phyloP scores from a whole-genome alignment of 2,113 vertebrate genomes.

The Perca flavescens region DNA sequence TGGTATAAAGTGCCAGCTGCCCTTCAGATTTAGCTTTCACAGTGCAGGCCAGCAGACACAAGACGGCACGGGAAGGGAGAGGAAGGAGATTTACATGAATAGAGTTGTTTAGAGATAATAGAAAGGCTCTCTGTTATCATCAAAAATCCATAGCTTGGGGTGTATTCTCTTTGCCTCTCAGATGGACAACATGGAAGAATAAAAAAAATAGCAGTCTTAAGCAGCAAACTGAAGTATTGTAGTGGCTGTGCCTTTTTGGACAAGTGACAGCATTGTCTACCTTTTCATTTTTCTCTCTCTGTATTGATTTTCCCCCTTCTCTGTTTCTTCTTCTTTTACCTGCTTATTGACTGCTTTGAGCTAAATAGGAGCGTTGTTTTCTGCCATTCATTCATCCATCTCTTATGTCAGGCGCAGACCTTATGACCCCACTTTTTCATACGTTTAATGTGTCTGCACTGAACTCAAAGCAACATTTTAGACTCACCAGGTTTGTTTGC shows the following conservation, averaged over 20 bases:
- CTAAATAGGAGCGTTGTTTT: conserved; percentile 7
- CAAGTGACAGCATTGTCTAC: conserved; percentile 1
- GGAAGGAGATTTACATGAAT: conserved; percentile 68
- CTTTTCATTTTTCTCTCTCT: conserved; percentile 6
- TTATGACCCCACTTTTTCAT: background rate
- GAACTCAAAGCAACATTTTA: conserved; percentile 4
- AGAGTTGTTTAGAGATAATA: conserved; percentile 63
- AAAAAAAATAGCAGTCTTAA: background rate
- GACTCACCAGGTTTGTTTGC: conserved; percentile 6
- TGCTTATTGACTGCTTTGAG: conserved; percentile 38
- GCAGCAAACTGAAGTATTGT: background rate
- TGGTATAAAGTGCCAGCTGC: conserved; percentile 51
- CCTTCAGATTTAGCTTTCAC: conserved; percentile 34
- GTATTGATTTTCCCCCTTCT: conserved; percentile 25
- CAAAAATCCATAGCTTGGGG: conserved; percentile 59
- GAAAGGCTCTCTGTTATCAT: conserved; percentile 66
- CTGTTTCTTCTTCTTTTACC: conserved; percentile 3
- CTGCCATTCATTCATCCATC: conserved; percentile 24
- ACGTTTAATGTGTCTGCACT: background rate
- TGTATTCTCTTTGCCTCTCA: conserved; percentile 19
- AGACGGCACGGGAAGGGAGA: conserved; percentile 27
- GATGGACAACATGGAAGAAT: conserved; percentile 13
- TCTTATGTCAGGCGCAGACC: conserved; percentile 2
- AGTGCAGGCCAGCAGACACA: conserved; percentile 39
- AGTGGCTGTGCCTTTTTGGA: conserved; percentile 3